Percentiles rank a stretch among this genome's conserved stretches.
Evolutionary conservation across 2,797 vertebrate species (phyloP).

Genomic region (Pagetopsis macropterus): DNA sequence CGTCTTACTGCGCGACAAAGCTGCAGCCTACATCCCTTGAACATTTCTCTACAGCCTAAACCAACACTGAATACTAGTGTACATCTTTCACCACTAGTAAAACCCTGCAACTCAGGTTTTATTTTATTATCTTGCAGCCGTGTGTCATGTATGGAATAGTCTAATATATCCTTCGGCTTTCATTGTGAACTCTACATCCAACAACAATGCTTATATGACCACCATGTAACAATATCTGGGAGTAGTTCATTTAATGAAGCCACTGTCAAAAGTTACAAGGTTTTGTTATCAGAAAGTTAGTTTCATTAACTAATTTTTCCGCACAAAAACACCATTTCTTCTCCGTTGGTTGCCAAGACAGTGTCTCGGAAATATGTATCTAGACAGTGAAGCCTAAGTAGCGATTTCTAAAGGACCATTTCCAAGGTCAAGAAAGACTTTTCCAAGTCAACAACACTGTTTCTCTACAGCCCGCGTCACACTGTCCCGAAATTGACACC

Average conservation of each 20-base stretch:
- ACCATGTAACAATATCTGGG: background rate
- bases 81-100: conserved; percentile 7
- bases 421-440: background rate
- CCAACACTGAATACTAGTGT: background rate
- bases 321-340: background rate
- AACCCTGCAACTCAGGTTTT: background rate
- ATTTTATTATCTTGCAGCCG: background rate
- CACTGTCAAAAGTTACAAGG: background rate
- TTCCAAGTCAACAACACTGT: background rate
- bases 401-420: too few species aligned
- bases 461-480: too few species aligned
- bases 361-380: too few species aligned
- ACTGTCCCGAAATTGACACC: too few species aligned
- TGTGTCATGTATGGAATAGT: background rate
- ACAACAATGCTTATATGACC: background rate
- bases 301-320: background rate
- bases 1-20: conserved; percentile 6
- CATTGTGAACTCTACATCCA: background rate
- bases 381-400: too few species aligned
- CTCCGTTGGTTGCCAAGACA: too few species aligned
- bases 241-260: background rate
- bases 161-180: background rate
- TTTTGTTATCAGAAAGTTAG: background rate
- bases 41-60: background rate
- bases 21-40: conserved; percentile 4